phyloP scores from a whole-genome alignment of 2,888 invertebrate species.

The Tachina grossa region DNA sequence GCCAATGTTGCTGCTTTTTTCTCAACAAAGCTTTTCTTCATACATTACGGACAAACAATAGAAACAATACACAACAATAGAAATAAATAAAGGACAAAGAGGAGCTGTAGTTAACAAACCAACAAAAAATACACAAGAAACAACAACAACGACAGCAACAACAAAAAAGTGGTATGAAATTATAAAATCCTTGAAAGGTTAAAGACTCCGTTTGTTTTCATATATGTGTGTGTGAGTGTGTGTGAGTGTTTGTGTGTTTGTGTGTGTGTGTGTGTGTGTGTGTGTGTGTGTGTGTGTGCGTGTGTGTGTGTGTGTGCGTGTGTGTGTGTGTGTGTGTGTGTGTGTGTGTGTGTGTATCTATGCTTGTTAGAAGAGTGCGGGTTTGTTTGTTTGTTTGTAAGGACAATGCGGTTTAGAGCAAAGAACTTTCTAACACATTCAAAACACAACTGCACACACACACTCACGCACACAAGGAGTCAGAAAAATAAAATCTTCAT shows the following conservation, averaged over 20 bases:
- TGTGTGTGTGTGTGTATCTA: constrained; percentile 15
- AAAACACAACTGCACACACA: not conserved
- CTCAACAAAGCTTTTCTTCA: constrained; percentile 1
- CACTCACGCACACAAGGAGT: not conserved
- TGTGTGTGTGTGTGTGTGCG: constrained; percentile 19
- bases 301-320: constrained; percentile 7
- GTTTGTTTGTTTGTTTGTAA: constrained; percentile 11
- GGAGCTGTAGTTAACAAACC: constrained; percentile 27
- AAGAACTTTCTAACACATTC: constrained; percentile 46
- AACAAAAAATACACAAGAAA: not conserved
- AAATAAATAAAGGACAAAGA: constrained; percentile 37
- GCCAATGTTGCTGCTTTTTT: constrained; percentile 14
- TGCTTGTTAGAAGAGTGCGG: constrained; percentile 19
- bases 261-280: constrained; percentile 7
- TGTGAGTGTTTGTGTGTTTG: no score
- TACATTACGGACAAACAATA: constrained; percentile 8
- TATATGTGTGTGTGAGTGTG: not conserved
- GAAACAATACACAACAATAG: constrained; percentile 20
- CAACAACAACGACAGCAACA: constrained; percentile 31
- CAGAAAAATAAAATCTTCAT: constrained; percentile 6
- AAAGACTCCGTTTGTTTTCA: constrained; percentile 71
- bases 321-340: constrained; percentile 7
- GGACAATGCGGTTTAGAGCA: constrained; percentile 60
- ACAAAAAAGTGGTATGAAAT: constrained; percentile 36
- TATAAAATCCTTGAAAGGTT: constrained; percentile 76